Base-by-base conservation (phyloP, 2,113 vertebrate genomes). In the Caranx ignobilis region DNA sequence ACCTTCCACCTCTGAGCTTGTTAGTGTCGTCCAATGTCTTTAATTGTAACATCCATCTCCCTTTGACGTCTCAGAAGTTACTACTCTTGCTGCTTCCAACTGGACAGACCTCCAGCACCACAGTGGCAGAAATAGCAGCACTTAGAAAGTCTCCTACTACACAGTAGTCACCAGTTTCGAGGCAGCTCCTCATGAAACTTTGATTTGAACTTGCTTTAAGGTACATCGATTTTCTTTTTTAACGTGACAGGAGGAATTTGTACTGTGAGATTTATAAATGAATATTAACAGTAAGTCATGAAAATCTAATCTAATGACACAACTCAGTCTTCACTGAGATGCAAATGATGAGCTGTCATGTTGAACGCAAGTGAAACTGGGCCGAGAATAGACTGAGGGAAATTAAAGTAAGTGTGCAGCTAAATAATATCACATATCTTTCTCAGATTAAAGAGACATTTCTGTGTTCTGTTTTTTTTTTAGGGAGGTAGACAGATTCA, bases 331-430 rank as follows among this genome's bases (percentile, higher is more conserved):
- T 21, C 19, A 19, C 64, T 4, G 32, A 63, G 48, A 73, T 5
- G 82, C 8, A 73, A 63, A 67, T 72, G 13, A 79, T 12, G 59
- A 68, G 60, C 45, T 12, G 5, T 71, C 55, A 19, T 41, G 57
- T 63, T 78, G 57, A 54, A 75, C 39, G 32, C 13, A 21, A 26
- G 50, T 60, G 62, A 72, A 83, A 79, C 82, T 62, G 59, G 56
- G 41, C 16, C 65, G 43, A 6, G 73, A 79, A 70, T 71, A 79
- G 74, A 76, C 26, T 45, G 32, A 26, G 5, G 50, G 13, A 63
- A 77, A 82, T 88, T 71, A 66, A 87, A 82, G 77, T 64, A 75
- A 71, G 71, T 31, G 71, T 39, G 43, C 80, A 67, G 54, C 66
- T 66, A 50, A 67, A 87, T 87, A 60, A 65, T 52, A 61, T 75